Conservation (phyloP, 2,797 vertebrate genomes). For the Arctocebus calabarensis region DNA sequence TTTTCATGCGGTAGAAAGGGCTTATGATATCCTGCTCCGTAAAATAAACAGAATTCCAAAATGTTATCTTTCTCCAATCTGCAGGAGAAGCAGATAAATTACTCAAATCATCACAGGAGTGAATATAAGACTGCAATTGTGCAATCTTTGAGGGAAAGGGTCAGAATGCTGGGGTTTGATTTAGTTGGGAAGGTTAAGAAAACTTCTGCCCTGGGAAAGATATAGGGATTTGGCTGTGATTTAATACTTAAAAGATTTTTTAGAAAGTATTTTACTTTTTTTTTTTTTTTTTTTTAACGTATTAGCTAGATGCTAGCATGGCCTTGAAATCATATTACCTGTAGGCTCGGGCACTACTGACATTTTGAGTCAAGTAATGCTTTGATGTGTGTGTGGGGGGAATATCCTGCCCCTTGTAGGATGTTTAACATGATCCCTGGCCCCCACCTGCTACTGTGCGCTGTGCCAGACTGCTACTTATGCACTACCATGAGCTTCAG, state of each 20-base stretch:
- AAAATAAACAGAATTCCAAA: background rate
- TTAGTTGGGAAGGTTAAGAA: background rate
- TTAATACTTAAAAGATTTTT: background rate
- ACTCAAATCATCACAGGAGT: background rate
- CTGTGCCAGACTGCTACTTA: background rate
- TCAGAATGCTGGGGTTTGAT: background rate
- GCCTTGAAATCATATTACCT: slow-evolving; percentile 20
- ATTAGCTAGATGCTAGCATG: background rate
- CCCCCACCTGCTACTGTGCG: background rate
- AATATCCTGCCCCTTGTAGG: background rate
- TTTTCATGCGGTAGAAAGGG: background rate
- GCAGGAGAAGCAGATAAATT: slow-evolving; percentile 17
- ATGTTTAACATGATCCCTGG: background rate
- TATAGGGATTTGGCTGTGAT: background rate
- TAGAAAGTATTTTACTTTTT: slow-evolving; percentile 32
- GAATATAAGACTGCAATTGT: background rate
- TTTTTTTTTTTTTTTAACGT: background rate
- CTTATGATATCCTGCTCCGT: background rate
- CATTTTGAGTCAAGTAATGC: background rate
- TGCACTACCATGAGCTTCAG: background rate
- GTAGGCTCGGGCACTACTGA: background rate
- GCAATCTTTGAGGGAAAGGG: slow-evolving; percentile 1
- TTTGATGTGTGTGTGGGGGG: background rate
- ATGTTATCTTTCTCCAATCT: slow-evolving; percentile 40
- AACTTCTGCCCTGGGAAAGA: background rate